Percentiles rank a stretch among this genome's conserved stretches.
Conservation (phyloP, 1,140 invertebrate species). For the Conus betulinus region DNA sequence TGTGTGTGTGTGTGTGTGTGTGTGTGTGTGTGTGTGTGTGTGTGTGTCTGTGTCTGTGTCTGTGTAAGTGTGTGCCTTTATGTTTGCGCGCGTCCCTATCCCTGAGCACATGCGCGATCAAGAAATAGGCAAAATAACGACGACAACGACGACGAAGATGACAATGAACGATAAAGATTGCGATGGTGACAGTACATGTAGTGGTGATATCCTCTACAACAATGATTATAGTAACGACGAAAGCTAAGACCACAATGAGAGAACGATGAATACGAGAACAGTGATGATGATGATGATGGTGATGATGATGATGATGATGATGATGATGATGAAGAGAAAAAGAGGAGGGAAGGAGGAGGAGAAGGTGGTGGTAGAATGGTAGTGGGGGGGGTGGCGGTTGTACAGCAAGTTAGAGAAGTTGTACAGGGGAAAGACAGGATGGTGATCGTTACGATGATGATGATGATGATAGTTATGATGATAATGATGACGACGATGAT, state of each 20-base stretch:
- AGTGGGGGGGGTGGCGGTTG: too few species aligned
- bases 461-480: constrained; percentile 20
- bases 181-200: too few species aligned
- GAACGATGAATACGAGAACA: constrained; percentile 3
- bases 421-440: background rate
- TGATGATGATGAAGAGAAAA: too few species aligned
- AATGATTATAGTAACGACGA: constrained; percentile 23
- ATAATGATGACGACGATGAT: background rate
- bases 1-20: background rate
- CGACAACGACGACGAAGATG: constrained; percentile 16
- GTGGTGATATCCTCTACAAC: background rate
- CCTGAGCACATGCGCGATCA: background rate
- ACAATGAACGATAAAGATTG: background rate
- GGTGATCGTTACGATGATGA: constrained; percentile 25
- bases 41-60: too few species aligned
- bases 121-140: background rate
- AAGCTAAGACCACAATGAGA: too few species aligned
- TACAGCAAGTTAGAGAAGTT: too few species aligned
- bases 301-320: background rate
- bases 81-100: background rate
- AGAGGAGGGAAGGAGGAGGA: too few species aligned
- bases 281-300: constrained; percentile 32
- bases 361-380: too few species aligned
- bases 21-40: background rate
- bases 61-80: background rate